Base-by-base conservation (phyloP, 2,113 vertebrate species). In the Meleagris gallopavo region DNA sequence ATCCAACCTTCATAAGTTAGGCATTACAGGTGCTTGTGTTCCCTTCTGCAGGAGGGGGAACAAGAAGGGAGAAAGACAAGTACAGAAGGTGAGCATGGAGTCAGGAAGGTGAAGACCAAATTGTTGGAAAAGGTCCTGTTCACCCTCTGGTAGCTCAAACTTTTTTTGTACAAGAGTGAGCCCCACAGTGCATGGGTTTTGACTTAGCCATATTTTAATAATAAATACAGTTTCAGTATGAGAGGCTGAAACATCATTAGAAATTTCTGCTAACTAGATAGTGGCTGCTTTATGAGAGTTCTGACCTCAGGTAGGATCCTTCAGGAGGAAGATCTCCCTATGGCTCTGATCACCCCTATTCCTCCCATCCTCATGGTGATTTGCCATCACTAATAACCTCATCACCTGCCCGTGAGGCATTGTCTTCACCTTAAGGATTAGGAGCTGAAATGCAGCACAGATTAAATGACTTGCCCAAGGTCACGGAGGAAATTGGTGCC, bases 361-460 rank as follows among this genome's bases (percentile, higher is more conserved):
- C n/a, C 43, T 91, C 69, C 62, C 30, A 36, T 75, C 45, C 55
- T 85, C 13, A 21, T 21, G 66, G 85, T 16, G 89, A 29, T 74
- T 77, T 93, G 25, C 54, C 86, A 62, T 40, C 65, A 72, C 34
- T 66, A 77, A 80, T 64, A 95, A 67, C 60, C 32, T 83, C 29
- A 10, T 50, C 74, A 62, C 22, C 58, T 92, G 89, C 93, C 91
- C 1, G 22, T 71, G 57, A 94, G 94, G 92, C 76, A 90, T 69
- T 52, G n/a, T 69, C 90, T 91, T 88, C 16, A 2, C 41, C 17
- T 38, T 84, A 94, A 52, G 93, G 85, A 94, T 94, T 91, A 95
- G 83, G 71, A 71, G 69, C 69, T 91, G 57, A 83, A 81, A 45
- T 32, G 20, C 46, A 7, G 20, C 30, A 64, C 20, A 91, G 64